phyloP scores from a whole-genome alignment of 2,888 invertebrate species.

The Heteromurus nitidus region DNA sequence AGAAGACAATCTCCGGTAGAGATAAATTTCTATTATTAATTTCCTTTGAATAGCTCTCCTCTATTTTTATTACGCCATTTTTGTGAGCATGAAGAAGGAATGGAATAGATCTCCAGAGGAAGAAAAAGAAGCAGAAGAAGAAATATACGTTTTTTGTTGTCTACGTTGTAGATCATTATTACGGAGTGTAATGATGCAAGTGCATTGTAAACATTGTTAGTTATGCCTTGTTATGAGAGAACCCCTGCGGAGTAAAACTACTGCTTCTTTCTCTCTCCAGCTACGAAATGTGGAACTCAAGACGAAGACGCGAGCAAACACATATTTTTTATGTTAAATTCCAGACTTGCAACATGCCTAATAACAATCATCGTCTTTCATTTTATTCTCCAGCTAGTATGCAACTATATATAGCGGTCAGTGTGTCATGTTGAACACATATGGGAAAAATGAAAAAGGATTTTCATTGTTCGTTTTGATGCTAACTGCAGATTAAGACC shows the following conservation, averaged over 20 bases:
- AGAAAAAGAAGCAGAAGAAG: too few relatives aligned
- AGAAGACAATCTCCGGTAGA: background rate
- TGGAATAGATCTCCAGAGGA: background rate
- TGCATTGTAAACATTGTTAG: constrained; percentile 53
- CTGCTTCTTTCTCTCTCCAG: constrained; percentile 34
- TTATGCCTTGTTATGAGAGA: constrained; percentile 52
- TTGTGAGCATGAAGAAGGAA: too few relatives aligned
- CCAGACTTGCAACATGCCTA: too few relatives aligned
- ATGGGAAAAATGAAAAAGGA: background rate
- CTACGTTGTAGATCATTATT: constrained; percentile 2
- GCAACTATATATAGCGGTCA: background rate
- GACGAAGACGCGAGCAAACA: too few relatives aligned
- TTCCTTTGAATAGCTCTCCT: background rate
- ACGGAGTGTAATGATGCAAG: constrained; percentile 33
- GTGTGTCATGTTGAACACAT: background rate
- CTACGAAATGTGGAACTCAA: too few relatives aligned
- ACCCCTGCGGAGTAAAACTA: constrained; percentile 49
- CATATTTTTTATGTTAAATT: too few relatives aligned
- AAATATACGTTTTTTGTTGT: constrained; percentile 11
- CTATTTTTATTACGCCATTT: background rate
- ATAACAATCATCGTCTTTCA: too few relatives aligned
- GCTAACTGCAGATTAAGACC: background rate
- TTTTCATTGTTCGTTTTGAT: background rate
- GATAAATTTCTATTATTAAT: background rate
- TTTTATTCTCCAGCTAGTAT: background rate